Evolutionary conservation across 2,113 vertebrate genomes (phyloP).

Genomic region (Gobius niger): DNA sequence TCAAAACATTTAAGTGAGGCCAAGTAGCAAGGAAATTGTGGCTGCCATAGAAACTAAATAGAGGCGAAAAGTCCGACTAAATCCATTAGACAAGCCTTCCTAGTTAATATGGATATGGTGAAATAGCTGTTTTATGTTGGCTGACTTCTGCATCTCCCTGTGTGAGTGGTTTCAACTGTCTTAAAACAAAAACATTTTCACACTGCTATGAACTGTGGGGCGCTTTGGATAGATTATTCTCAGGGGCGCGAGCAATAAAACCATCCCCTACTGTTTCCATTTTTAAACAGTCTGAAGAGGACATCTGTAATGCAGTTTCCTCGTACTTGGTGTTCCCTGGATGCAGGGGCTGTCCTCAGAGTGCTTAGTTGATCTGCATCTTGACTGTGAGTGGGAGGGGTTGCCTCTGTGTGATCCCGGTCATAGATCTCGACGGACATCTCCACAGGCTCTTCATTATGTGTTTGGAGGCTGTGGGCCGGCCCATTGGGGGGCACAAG

Average conservation of each 20-base stretch:
- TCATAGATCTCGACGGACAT: slow-evolving; percentile 62
- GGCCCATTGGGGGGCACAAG: slow-evolving; percentile 40
- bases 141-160: slow-evolving; percentile 28
- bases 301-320: slow-evolving; percentile 65
- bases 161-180: slow-evolving; percentile 25
- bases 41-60: neutral
- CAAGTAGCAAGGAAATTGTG: neutral
- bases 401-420: slow-evolving; percentile 33
- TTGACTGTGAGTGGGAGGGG: slow-evolving; percentile 6
- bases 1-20: neutral
- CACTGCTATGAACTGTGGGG: slow-evolving; percentile 36
- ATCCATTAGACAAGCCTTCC: neutral
- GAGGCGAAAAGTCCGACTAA: neutral
- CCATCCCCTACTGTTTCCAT: slow-evolving; percentile 55
- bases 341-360: slow-evolving; percentile 25
- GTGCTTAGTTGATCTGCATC: slow-evolving; percentile 51
- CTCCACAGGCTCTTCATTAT: slow-evolving; percentile 55
- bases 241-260: slow-evolving; percentile 45
- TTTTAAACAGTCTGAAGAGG: slow-evolving; percentile 67
- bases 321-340: slow-evolving; percentile 46
- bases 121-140: slow-evolving; percentile 47
- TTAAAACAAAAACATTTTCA: slow-evolving; percentile 49
- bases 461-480: slow-evolving; percentile 27
- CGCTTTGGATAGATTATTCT: slow-evolving; percentile 45
- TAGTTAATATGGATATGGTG: slow-evolving; percentile 6